Evolutionary conservation across 2,113 vertebrate species (phyloP).

Genomic region (Lampris megalopsis): DNA sequence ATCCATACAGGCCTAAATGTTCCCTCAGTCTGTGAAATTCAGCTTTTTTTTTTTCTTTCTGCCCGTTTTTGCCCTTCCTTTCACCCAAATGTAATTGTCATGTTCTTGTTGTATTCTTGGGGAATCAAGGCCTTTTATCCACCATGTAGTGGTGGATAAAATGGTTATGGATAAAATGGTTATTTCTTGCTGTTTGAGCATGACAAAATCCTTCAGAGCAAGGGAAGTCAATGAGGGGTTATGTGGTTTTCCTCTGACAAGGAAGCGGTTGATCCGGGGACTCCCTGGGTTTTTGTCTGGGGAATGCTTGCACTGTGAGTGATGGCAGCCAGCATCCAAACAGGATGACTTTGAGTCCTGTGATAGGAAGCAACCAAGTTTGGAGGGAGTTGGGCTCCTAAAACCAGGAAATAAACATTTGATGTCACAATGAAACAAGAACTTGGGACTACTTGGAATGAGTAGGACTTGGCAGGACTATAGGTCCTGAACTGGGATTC

Average conservation of each 20-base stretch:
- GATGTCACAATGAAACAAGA: constrained; percentile 64
- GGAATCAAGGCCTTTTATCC: constrained; percentile 37
- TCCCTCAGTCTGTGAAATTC: neutral
- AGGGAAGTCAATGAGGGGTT: constrained; percentile 54
- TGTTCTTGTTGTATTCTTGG: constrained; percentile 6
- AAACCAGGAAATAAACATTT: constrained; percentile 45
- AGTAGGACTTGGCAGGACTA: constrained; percentile 54
- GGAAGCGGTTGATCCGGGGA: constrained; percentile 37
- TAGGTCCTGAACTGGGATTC: constrained; percentile 65
- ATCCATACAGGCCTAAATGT: constrained; percentile 9
- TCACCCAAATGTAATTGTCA: constrained; percentile 3
- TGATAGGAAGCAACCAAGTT: constrained; percentile 29
- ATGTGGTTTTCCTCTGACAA: constrained; percentile 43
- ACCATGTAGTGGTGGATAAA: constrained; percentile 34
- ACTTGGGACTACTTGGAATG: constrained; percentile 36
- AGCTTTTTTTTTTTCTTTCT: constrained; percentile 14
- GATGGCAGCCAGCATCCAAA: constrained; percentile 31
- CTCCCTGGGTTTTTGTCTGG: constrained; percentile 48
- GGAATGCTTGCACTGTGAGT: constrained; percentile 41
- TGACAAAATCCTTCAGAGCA: constrained; percentile 54
- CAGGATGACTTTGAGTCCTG: constrained; percentile 52
- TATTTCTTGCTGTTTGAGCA: constrained; percentile 31
- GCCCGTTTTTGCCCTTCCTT: neutral
- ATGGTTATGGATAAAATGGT: too few species aligned
- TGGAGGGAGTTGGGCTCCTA: constrained; percentile 29